These are phyloP conservation scores for Amblyopsis hoosieri DNA, from an alignment of 2,797 vertebrate genomes.

Conservation along the genomic window DNA sequence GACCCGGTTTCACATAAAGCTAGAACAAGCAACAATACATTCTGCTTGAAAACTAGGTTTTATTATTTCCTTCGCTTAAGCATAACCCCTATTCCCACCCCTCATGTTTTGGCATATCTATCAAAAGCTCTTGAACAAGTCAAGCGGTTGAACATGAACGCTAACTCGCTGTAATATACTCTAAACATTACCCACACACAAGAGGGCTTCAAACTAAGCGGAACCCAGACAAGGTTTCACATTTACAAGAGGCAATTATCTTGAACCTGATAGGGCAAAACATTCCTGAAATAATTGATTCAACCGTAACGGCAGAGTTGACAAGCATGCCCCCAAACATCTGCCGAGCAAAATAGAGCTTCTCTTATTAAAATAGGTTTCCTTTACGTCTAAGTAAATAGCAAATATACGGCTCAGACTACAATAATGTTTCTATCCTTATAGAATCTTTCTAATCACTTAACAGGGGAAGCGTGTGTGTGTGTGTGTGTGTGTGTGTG, in stretches of 20 bases:
- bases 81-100: slow-evolving; percentile 1
- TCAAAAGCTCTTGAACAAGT: slow-evolving; percentile 31
- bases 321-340: slow-evolving; percentile 21
- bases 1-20: no score
- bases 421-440: slow-evolving; percentile 39
- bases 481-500: slow-evolving; percentile 8
- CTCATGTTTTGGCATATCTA: slow-evolving; percentile 26
- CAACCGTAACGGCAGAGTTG: slow-evolving; percentile 40
- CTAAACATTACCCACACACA: slow-evolving; percentile 34
- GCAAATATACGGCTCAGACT: slow-evolving; percentile 67
- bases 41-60: no score
- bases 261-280: slow-evolving; percentile 7
- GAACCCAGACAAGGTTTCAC: slow-evolving; percentile 31
- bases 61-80: no score
- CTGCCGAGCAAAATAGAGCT: slow-evolving; percentile 76
- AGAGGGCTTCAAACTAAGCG: slow-evolving; percentile 18
- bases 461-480: slow-evolving; percentile 23
- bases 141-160: slow-evolving; percentile 12
- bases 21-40: no score
- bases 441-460: slow-evolving; percentile 30
- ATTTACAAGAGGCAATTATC: slow-evolving; percentile 40
- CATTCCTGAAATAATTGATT: slow-evolving; percentile 34
- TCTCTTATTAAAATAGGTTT: slow-evolving; percentile 77
- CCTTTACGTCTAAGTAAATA: slow-evolving; percentile 61
- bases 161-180: slow-evolving; percentile 16